Percentiles rank a stretch among this genome's conserved stretches.
phyloP scores from a whole-genome alignment of 2,113 vertebrate genomes.

The Dipodomys stephensi region DNA sequence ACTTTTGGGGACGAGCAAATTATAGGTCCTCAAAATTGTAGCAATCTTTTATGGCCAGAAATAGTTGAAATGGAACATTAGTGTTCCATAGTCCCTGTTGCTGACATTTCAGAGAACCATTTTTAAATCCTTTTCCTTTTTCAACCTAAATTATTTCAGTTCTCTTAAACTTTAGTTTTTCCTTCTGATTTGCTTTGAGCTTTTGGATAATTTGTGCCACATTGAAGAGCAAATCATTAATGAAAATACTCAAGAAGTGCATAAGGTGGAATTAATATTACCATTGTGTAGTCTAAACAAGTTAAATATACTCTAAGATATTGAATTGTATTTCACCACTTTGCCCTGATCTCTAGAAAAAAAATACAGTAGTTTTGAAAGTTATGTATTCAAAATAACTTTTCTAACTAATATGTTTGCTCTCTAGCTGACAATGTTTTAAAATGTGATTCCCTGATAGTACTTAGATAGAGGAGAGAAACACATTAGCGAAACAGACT shows the following conservation, averaged over 20 bases:
- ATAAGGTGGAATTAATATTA: background rate
- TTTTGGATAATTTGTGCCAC: background rate
- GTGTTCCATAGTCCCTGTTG: background rate
- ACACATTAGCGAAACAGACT: background rate
- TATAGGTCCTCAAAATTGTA: background rate
- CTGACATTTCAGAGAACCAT: background rate
- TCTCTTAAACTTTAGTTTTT: background rate
- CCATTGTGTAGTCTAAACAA: background rate
- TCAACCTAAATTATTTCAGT: background rate
- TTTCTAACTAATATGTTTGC: no score
- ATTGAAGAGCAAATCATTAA: background rate
- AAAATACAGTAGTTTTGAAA: no score
- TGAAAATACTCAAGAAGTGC: background rate
- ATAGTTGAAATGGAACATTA: background rate
- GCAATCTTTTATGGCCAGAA: background rate
- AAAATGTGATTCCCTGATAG: background rate
- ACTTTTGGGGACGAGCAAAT: conserved; percentile 17
- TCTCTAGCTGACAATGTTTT: background rate
- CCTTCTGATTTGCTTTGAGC: background rate
- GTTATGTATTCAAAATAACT: no score
- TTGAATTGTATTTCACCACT: background rate
- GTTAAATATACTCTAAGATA: background rate
- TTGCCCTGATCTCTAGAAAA: background rate
- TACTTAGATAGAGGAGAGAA: background rate
- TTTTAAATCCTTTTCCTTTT: background rate